These are phyloP conservation scores for Leptogaster cylindrica DNA, from an alignment of 2,888 invertebrate species.

Conservation along the genomic window DNA sequence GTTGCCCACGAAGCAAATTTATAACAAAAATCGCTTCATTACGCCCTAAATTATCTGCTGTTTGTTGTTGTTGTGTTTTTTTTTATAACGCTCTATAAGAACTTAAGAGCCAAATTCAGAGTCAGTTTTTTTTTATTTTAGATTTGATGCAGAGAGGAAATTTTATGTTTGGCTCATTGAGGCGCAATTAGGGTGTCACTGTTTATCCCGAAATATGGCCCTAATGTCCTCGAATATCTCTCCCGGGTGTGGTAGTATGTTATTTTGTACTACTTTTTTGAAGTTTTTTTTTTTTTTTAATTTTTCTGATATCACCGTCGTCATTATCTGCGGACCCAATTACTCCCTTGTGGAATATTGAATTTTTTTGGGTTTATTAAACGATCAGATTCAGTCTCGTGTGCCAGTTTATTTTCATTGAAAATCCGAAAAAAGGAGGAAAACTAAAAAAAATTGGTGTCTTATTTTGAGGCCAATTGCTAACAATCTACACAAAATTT, in stretches of 20 bases:
- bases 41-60: slow-evolving; percentile 37
- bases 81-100: slow-evolving; percentile 17
- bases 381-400: too few relatives aligned
- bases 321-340: not conserved
- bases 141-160: slow-evolving; percentile 9
- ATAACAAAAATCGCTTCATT: slow-evolving; percentile 35
- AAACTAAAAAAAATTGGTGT: too few relatives aligned
- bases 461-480: too few relatives aligned
- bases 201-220: not conserved
- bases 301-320: not conserved
- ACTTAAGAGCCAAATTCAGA: not conserved
- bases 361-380: too few relatives aligned
- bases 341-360: slow-evolving; percentile 16
- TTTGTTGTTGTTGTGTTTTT: slow-evolving; percentile 19
- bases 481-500: too few relatives aligned
- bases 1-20: slow-evolving; percentile 16
- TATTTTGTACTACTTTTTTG: too few relatives aligned
- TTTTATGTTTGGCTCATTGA: slow-evolving; percentile 2
- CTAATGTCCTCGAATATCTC: slow-evolving; percentile 5
- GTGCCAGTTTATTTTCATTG: too few relatives aligned
- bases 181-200: slow-evolving; percentile 7
- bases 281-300: slow-evolving; percentile 11
- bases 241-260: not conserved
- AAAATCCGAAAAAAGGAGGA: too few relatives aligned
- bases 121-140: not conserved